Evolutionary conservation across 2,113 vertebrate genomes (phyloP), one percentile per base, ranked within the genome.

Genomic region (Axis porcinus): DNA sequence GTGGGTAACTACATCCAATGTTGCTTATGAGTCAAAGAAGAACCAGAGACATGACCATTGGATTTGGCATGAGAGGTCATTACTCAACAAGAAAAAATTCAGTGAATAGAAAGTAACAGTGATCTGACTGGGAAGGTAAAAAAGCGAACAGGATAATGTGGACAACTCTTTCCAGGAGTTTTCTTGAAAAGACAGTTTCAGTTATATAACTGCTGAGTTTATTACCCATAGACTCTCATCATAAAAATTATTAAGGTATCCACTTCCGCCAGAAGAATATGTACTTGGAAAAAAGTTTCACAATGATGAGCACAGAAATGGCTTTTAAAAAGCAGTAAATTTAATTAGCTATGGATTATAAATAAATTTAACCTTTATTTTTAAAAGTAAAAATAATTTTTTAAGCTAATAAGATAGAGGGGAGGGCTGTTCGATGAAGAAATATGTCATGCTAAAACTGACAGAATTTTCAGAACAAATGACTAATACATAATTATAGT

Each of bases 341-440:
- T 96, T 97, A 96, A 96, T 93, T 95, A 88, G 25, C 82, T 91
- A 84, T 88, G 91, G 47, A 94, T 97, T 96, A 92, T 96, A 92
- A 96, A 96, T 92, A 97, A 97, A 55, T 92, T 85, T 93, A 96
- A 92, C 95, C 86, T 97, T 97, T 94, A 95, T 84, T 94, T 89
- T 96, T 87, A 76, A 94, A 96, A 62, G 84, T 94, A 95, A 95
- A 96, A 95, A 92, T 97, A 91, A 36, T 25, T 89, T 92, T 93
- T 96, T 89, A 57, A 97, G 87, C 95, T 97, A 95, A 96, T 91
- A 95, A 91, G 33, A 40, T 82, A 87, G 67, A 96, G 25, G 47
- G 6, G 54, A 96, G 23, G 17, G 10, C 40, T 94, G 30, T 96
- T 94, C 52, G 19, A 17, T 95, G 67, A 92, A 95, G 91, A 94